Base-by-base conservation (phyloP, 2,797 vertebrate species). In the Decapterus maruadsi region DNA sequence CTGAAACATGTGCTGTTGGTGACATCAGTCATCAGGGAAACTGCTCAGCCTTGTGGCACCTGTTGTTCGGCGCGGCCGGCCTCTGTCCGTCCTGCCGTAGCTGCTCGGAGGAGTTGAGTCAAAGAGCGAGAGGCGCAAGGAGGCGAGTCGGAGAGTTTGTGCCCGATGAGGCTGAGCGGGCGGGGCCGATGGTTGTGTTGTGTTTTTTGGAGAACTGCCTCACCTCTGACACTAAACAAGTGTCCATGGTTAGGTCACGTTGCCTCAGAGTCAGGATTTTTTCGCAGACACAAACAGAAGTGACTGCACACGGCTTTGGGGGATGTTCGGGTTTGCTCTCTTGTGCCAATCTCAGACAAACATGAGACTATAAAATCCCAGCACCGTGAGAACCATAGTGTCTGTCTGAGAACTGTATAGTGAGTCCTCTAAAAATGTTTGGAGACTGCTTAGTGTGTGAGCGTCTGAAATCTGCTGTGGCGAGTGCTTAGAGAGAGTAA, bases 271-370 rank as follows among this genome's bases (percentile, higher is more conserved):
- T 51, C 22, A 29, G 34, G 70, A 54, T 62, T 48, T 53, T 34
- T n/a, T 26, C 4, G 3, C n/a, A 29, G 14, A 75, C 20, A 71
- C 40, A 20, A 66, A 43, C 57, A 19, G 34, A 36, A 36, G 34
- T 46, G 59, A n/a, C 77, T 22, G 12, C 40, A 42, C 57, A 51
- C 38, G 9, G 8, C 17, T 70, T 67, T 51, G 4, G 12, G 56
- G 56, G 72, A 77, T 65, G 72, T 62, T 67, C 14, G 17, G 26
- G 54, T 72, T 60, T 69, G 40, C 75, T 54, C 53, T 62, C 40
- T 36, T 36, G 48, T 55, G 17, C 38, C 43, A 10, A 9, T 59
- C 58, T 10, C 56, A 63, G n/a, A 8, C 11, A 71, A 22, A 65
- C 31, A n/a, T 64, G 46, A n/a, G 6, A n/a, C n/a, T 46, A 8